Base-by-base conservation (phyloP, 2,888 invertebrate genomes). In the Agriopis aurantiaria region DNA sequence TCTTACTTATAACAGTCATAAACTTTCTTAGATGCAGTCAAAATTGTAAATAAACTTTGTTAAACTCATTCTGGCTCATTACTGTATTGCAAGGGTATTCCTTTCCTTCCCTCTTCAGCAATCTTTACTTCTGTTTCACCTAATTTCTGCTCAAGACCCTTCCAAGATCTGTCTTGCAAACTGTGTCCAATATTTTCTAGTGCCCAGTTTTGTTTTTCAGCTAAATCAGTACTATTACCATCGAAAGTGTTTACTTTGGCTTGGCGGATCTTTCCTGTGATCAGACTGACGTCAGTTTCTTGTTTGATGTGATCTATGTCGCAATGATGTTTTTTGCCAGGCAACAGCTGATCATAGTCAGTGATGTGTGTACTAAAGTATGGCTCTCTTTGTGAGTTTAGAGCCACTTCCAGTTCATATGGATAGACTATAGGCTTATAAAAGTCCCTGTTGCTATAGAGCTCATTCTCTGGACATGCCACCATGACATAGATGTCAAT, bases 401-500 rank as follows among this genome's bases (percentile, higher is more conserved):
- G 89, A 5, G 97, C 97, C 67, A 97, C 95, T 92, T 99, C 99
- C 33, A 99, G 95, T 91, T 99, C 99, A 88, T 96, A 98, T 0
- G 99, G 97, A 33, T 98, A 98, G 0, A 98, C 96, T 61, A 99
- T 96, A 0, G 99, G 99, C 84, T 97, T 97, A 82, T 97, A 97
- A 88, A 97, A 99, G 66, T 99, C 98, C 79, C 97, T 96, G 60
- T 96, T 97, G 83, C 97, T 97, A 83, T 97, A 96, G 52, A 98
- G 95, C 75, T 97, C 97, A 83, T 97, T 98, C 90, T 99, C 98
- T 3, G 98, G 96, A 85, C 99, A 99, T 0, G 98, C 97, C 63
- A 99, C 96, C 81, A 98, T 95, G 0, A 99, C 97, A 91, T 98
- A 99, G 55, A 97, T 96, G 83, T 99, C 99, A 75, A 99, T 97